These are phyloP conservation scores for Chaitophorus viminalis DNA, from an alignment of 2,888 invertebrate genomes.

Conservation along the genomic window DNA sequence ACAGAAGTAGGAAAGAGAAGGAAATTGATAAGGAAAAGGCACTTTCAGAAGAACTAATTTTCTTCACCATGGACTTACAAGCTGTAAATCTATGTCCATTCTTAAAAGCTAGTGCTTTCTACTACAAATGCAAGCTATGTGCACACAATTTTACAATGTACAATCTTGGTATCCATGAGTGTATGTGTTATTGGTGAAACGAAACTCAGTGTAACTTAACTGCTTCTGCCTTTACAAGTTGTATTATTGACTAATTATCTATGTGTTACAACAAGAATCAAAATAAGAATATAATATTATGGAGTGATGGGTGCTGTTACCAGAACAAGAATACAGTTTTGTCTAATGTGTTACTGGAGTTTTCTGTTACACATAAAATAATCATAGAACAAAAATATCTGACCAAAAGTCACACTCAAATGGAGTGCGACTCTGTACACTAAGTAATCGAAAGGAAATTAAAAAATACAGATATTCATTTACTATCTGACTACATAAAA, in stretches of 20 bases:
- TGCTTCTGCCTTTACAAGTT: conserved; percentile 60
- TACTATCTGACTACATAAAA: conserved; percentile 22
- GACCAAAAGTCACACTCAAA: conserved; percentile 44
- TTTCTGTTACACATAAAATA: conserved; percentile 63
- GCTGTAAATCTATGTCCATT: conserved; percentile 24
- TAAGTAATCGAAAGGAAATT: background rate
- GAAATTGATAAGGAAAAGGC: background rate
- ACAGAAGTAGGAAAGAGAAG: conserved; percentile 29
- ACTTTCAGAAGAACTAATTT: background rate
- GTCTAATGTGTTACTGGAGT: conserved; percentile 65
- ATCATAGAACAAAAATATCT: conserved; percentile 65
- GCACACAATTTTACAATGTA: conserved; percentile 65
- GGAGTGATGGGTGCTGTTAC: conserved; percentile 65
- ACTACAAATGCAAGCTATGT: conserved; percentile 63
- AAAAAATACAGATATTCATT: conserved; percentile 16
- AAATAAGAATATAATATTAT: conserved; percentile 64
- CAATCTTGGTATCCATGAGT: conserved; percentile 64
- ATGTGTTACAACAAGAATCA: conserved; percentile 38
- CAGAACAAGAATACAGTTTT: conserved; percentile 65
- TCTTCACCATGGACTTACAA: conserved; percentile 37
- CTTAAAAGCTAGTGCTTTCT: conserved; percentile 13
- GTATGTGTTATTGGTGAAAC: conserved; percentile 64
- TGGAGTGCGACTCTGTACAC: conserved; percentile 64
- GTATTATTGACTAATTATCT: conserved; percentile 57
- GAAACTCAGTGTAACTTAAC: conserved; percentile 63